phyloP scores from a whole-genome alignment of 2,113 vertebrate species.

The pig (Sus scrofa) region T2T-Sscrofa CM000820.6:16620001-16620500 shows the following conservation, averaged over 20 bases:
- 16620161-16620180: slow-evolving; percentile 70
- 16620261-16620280: too few relatives aligned
- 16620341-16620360: too few relatives aligned
- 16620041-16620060: background rate
- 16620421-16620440: background rate
- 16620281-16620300: too few relatives aligned
- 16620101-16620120: slow-evolving; percentile 9
- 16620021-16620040: background rate
- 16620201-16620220: slow-evolving; percentile 53
- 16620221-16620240: slow-evolving; percentile 61
- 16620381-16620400: slow-evolving; percentile 74
- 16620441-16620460: slow-evolving; percentile 3
- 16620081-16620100: background rate
- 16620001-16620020: background rate
- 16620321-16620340: too few relatives aligned
- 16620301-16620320: too few relatives aligned
- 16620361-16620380: slow-evolving; percentile 68
- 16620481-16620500: background rate
- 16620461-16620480: background rate
- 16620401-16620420: slow-evolving; percentile 62
- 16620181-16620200: slow-evolving; percentile 79
- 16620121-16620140: background rate
- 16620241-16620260: slow-evolving; percentile 68
- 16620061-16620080: background rate
- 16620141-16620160: background rate